Evolutionary conservation across 53 echinoderm and acorn worm genomes (phyloP), one percentile per base, ranked within the genome.

Genomic region (Paracentrotus lividus): DNA sequence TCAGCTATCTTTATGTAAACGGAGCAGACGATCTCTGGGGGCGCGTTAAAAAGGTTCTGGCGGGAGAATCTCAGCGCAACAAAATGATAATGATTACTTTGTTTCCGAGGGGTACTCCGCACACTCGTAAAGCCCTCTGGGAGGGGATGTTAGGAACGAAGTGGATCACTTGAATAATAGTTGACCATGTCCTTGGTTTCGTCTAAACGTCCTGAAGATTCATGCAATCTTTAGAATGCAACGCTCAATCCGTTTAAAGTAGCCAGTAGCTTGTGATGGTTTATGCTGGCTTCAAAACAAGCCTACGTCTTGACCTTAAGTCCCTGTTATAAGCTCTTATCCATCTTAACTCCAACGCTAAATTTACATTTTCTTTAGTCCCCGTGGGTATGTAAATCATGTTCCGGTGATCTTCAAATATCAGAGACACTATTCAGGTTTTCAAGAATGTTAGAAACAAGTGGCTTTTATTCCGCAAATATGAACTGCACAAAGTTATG

Each of bases 21-120:
- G 38, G 40, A 7, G 40, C 72, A 72, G 72, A 40, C 72, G 38
- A 72, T 40, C 72, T 21, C 72, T 15, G 18, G 72, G 40, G 72
- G 40, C 4, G 72, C 72, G 20, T 36, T 6, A 72, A 72, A 72
- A 40, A 40, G 72, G 72, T 40, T 36, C 40, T 26, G 21, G 72
- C 40, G 72, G 72, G 72, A 72, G 72, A 72, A 38, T 72, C 20
- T 36, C 72, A 16, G 72, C 40, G 18, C 72, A 38, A 72, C 72
- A 15, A 72, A 72, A 72, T 40, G 72, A 72, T 72, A 72, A 72
- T 72, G 72, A 72, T 72, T 72, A 72, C 15, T 72, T 72, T 38
- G 36, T 4, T 40, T n/a, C n/a, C 20, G 32, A 40, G 40, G 72
- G 72, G 40, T 21, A 15, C 72, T 72, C 27, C 16, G 40, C 15